Conservation (phyloP, 2,797 vertebrate species). For the Helicolenus hilgendorfi region DNA sequence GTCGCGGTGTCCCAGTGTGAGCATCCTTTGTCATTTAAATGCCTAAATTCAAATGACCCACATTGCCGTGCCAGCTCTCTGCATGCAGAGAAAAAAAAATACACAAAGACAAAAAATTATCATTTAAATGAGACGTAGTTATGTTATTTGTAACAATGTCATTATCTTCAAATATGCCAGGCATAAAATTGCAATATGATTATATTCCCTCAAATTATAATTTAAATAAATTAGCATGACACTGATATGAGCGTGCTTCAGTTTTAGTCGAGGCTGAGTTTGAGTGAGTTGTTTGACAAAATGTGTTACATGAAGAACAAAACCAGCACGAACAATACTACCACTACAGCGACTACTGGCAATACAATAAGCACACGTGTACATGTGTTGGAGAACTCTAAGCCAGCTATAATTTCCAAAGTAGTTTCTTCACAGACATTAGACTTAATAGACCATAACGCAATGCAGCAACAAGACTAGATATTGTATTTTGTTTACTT, state of each 20-base stretch:
- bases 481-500: background rate
- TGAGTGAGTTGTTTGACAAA: slow-evolving; percentile 12
- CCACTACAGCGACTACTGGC: background rate
- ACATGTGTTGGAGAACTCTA: background rate
- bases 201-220: slow-evolving; percentile 36
- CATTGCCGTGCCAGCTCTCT: slow-evolving; percentile 2
- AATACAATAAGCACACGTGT: background rate
- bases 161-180: slow-evolving; percentile 61
- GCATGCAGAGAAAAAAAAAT: slow-evolving; percentile 8
- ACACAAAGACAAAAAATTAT: slow-evolving; percentile 53
- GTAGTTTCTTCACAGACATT: background rate
- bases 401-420: background rate
- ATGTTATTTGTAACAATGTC: slow-evolving; percentile 52
- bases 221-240: slow-evolving; percentile 52
- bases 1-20: slow-evolving; percentile 37
- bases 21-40: slow-evolving; percentile 66
- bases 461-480: background rate
- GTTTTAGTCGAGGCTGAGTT: slow-evolving; percentile 21
- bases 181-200: slow-evolving; percentile 40
- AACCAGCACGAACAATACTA: background rate
- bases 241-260: background rate
- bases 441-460: background rate
- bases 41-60: slow-evolving; percentile 39
- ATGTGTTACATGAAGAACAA: slow-evolving; percentile 13
- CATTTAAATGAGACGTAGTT: slow-evolving; percentile 70